Percentiles rank a stretch among this genome's conserved stretches.
Evolutionary conservation across 1,140 invertebrate genomes (phyloP).

Genomic region (Cepaea nemoralis): DNA sequence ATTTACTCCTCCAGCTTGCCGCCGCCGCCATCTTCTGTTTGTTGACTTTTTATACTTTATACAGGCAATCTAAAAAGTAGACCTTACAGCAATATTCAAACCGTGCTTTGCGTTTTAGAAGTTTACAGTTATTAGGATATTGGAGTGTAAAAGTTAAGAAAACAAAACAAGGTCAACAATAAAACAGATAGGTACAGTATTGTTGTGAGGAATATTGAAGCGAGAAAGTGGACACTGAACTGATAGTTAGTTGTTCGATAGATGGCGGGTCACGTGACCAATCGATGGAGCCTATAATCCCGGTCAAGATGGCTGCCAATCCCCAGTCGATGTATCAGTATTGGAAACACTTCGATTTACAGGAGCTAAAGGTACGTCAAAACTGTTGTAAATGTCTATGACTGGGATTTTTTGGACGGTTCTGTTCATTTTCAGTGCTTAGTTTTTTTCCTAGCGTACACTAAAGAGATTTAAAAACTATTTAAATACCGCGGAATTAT

Average conservation of each 20-base stretch:
- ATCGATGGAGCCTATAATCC: constrained; percentile 69
- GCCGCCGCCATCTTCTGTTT: background rate
- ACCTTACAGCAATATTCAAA: too few relatives aligned
- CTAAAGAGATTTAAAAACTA: background rate
- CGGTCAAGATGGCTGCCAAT: constrained; percentile 74
- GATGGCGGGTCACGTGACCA: constrained; percentile 70
- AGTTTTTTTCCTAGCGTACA: constrained; percentile 19
- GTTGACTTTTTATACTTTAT: too few relatives aligned
- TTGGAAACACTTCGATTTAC: constrained; percentile 74
- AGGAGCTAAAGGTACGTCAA: constrained; percentile 71
- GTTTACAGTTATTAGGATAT: too few relatives aligned
- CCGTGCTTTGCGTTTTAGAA: too few relatives aligned
- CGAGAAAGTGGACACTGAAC: too few relatives aligned
- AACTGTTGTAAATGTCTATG: constrained; percentile 39
- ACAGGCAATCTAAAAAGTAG: too few relatives aligned
- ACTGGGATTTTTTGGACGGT: background rate
- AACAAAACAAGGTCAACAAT: too few relatives aligned
- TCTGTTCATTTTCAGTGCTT: constrained; percentile 17
- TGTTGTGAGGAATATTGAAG: too few relatives aligned
- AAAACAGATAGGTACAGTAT: too few relatives aligned
- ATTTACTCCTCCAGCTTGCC: constrained; percentile 58
- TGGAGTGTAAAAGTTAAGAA: too few relatives aligned
- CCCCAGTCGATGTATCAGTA: constrained; percentile 73
- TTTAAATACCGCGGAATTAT: constrained; percentile 49
- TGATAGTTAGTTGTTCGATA: background rate